Evolutionary conservation across 2,113 vertebrate species (phyloP).

Genomic region (Charadrius vociferus): DNA sequence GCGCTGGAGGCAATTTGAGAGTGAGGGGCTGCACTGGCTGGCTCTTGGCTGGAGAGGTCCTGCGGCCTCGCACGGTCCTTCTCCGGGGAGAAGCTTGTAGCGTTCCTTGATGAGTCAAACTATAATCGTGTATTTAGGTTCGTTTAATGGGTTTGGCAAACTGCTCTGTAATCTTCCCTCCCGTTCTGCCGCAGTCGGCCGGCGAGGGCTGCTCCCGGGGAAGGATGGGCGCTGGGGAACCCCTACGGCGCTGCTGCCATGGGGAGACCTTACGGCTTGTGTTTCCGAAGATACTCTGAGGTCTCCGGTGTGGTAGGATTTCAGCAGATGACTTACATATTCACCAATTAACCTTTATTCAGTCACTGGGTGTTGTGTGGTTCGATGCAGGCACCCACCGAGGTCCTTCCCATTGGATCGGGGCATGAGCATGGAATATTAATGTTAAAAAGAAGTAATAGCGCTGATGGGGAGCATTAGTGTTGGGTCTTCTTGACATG

Average conservation of each 20-base stretch:
- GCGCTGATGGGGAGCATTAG: neutral
- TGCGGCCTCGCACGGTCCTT: rapidly evolving
- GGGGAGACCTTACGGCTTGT: neutral
- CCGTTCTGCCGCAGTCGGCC: rapidly evolving
- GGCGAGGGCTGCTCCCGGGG: neutral
- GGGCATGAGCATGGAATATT: neutral
- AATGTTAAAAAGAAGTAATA: neutral
- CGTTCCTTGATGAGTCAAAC: neutral
- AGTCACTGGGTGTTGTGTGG: neutral
- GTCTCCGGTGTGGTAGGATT: neutral
- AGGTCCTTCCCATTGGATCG: neutral
- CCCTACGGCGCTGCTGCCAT: neutral
- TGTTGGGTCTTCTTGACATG: neutral
- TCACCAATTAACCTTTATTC: neutral
- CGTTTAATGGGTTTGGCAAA: neutral
- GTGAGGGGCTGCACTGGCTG: too few relatives aligned
- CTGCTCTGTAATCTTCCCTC: neutral
- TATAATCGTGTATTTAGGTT: neutral
- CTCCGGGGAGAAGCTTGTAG: neutral
- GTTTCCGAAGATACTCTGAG: neutral
- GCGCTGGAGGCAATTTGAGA: rapidly evolving
- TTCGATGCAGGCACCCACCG: neutral
- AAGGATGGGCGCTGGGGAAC: rapidly evolving
- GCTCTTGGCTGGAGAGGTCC: neutral
- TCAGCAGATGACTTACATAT: neutral